Percentiles rank a stretch among this genome's conserved stretches.
These are phyloP conservation scores for Triops cancriformis DNA, from an alignment of 1,140 invertebrate genomes.

Conservation along the genomic window DNA sequence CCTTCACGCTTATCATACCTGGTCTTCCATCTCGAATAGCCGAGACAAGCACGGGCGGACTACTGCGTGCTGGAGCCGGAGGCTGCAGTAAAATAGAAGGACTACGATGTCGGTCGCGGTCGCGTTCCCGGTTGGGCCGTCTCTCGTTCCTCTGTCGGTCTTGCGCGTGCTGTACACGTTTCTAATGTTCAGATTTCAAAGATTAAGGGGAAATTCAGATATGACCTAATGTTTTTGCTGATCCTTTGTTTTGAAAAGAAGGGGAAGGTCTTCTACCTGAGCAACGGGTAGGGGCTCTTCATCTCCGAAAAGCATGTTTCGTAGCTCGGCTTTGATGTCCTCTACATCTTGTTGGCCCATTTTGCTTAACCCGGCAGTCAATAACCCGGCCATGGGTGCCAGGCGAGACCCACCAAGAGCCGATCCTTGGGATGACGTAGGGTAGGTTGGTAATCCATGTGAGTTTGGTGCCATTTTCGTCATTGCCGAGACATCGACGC, in stretches of 20 bases:
- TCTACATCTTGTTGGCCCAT: conserved; percentile 28
- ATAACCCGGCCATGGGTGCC: background rate
- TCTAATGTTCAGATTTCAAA: background rate
- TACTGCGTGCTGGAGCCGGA: background rate
- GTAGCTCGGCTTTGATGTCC: conserved; percentile 26
- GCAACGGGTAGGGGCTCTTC: conserved; percentile 16
- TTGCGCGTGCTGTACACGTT: background rate
- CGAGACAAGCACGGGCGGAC: background rate
- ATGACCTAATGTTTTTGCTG: background rate
- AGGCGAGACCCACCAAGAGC: background rate
- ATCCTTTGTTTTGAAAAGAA: no score
- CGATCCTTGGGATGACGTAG: background rate
- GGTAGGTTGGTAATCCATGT: background rate
- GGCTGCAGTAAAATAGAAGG: background rate
- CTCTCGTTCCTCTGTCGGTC: background rate
- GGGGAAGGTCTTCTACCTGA: background rate
- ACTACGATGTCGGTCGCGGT: background rate
- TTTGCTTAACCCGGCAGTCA: background rate
- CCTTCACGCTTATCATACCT: background rate
- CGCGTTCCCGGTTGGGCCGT: background rate
- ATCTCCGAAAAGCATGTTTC: conserved; percentile 26
- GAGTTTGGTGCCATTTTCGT: background rate
- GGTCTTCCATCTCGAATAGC: background rate
- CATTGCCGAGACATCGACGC: background rate
- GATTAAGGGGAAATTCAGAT: background rate